Percentiles rank a stretch among this genome's conserved stretches.
phyloP scores from a whole-genome alignment of 2,113 vertebrate species.

The Misgurnus mizolepis region DNA sequence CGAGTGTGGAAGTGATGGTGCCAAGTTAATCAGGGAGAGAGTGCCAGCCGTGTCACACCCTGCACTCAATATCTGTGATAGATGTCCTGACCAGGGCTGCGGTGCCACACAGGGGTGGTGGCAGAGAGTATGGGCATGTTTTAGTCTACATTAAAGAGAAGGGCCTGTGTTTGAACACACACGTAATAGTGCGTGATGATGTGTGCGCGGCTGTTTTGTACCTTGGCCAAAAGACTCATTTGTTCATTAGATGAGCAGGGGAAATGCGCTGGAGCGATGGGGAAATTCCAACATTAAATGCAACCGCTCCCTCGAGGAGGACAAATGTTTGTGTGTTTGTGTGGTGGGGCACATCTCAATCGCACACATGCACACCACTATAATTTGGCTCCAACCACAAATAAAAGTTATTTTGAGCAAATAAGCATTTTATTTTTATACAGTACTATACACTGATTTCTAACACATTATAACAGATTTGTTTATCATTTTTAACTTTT shows the following conservation, averaged over 20 bases:
- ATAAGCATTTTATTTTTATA: too few relatives aligned
- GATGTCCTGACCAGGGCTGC: slow-evolving; percentile 28
- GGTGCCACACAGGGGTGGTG: slow-evolving; percentile 16
- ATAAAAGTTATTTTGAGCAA: too few relatives aligned
- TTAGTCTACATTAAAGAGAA: slow-evolving; percentile 23
- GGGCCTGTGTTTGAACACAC: slow-evolving; percentile 13
- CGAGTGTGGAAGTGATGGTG: slow-evolving; percentile 12
- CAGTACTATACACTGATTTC: too few relatives aligned
- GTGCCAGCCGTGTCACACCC: slow-evolving; percentile 40
- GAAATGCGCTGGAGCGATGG: slow-evolving; percentile 29
- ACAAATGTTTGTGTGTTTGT: slow-evolving; percentile 20
- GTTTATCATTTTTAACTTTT: too few relatives aligned
- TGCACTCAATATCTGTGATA: slow-evolving; percentile 39
- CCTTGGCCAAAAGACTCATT: slow-evolving; percentile 47
- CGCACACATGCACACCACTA: background rate
- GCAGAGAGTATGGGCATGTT: slow-evolving; percentile 29
- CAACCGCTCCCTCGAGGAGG: slow-evolving; percentile 29
- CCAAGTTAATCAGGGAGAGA: slow-evolving; percentile 51
- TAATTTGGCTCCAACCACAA: too few relatives aligned
- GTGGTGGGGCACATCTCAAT: background rate
- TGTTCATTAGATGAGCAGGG: slow-evolving; percentile 33
- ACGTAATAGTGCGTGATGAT: background rate
- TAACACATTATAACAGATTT: too few relatives aligned
- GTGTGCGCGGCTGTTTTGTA: slow-evolving; percentile 40
- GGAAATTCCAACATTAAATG: slow-evolving; percentile 4